phyloP scores from a whole-genome alignment of 37 sponge, comb jelly and placozoan genomes.

The Halichondria panicea region DNA sequence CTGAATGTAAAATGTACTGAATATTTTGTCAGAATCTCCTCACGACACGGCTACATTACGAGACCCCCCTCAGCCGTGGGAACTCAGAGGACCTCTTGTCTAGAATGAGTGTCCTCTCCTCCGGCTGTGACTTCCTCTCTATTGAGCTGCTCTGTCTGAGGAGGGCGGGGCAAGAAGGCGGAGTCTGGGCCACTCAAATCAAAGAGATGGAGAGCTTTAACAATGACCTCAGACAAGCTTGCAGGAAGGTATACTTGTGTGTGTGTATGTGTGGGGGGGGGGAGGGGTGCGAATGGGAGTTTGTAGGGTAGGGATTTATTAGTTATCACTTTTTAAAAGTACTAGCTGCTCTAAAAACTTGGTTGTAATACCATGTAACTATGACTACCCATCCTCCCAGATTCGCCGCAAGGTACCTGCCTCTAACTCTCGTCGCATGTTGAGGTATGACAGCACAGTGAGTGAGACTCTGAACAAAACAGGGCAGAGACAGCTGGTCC shows the following conservation, averaged over 20 bases:
- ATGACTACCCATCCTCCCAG: too few species aligned
- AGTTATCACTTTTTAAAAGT: too few species aligned
- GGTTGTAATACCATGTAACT: too few species aligned
- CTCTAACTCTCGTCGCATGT: not conserved
- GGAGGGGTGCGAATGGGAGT: too few species aligned
- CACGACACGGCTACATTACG: slow-evolving; percentile 15
- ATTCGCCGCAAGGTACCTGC: slow-evolving; percentile 48
- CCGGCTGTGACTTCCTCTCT: slow-evolving; percentile 39
- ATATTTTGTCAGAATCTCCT: slow-evolving; percentile 38
- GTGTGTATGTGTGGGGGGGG: too few species aligned
- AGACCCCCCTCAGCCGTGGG: slow-evolving; percentile 1
- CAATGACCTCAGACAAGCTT: slow-evolving; percentile 51
- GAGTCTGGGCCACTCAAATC: too few species aligned
- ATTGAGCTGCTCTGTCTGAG: slow-evolving; percentile 58
- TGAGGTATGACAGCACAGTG: slow-evolving; percentile 30
- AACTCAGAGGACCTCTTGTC: slow-evolving; percentile 30
- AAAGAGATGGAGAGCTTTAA: slow-evolving; percentile 72
- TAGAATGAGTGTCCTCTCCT: slow-evolving; percentile 31
- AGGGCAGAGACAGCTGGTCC: slow-evolving; percentile 25
- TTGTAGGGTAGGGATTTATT: too few species aligned
- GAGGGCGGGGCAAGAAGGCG: too few species aligned
- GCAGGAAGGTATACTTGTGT: slow-evolving; percentile 76
- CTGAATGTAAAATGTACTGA: too few species aligned
- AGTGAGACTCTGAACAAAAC: not conserved
- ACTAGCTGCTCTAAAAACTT: too few species aligned